Evolutionary conservation across 2,797 vertebrate genomes (phyloP), one percentile per base, ranked within the genome.

Genomic region (Propithecus perrieri): DNA sequence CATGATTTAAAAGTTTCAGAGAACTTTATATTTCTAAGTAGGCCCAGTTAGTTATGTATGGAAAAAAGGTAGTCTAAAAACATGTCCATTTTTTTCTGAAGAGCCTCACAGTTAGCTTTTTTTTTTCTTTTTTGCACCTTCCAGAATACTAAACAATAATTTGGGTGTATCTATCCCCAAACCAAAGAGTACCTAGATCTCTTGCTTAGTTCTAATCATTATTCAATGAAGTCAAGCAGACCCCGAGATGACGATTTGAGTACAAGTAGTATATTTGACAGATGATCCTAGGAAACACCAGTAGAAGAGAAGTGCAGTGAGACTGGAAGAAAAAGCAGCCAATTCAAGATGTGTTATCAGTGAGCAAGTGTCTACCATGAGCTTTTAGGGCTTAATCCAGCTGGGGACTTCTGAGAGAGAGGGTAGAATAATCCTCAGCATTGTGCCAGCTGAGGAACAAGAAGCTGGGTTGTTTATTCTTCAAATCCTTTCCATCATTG

Each of bases 1-100:
- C 50, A 72, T 75, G 80, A 50, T 59, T 97, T 94, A 94, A 95
- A 97, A 97, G 90, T 98, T 97, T 95, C 78, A 65, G 22, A 95
- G 88, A 93, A 97, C 57, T 97, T 96, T 84, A 1, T 91, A 91
- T 67, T 95, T 94, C 81, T 85, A 96, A 96, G 93, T 57, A 95
- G 24, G 41, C 83, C 46, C 71, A 84, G 72, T 28, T 86, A 95
- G 33, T 86, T 88, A 63, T 50, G 10, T 90, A 71, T 80, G n/a
- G 3, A 5, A n/a, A 57, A 87, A 72, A 53, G 10, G 18, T 85
- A 88, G 13, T 92, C 50, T 92, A 69, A 96, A 96, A 95, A 71
- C 57, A 75, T 55, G 35, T 38, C 14, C 24, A 24, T 94, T 95
- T 95, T 88, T 80, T 79, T 63, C 71, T 85, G 48, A 97, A 53